phyloP scores from a whole-genome alignment of 2,797 vertebrate genomes.

The Oophaga sylvatica region DNA sequence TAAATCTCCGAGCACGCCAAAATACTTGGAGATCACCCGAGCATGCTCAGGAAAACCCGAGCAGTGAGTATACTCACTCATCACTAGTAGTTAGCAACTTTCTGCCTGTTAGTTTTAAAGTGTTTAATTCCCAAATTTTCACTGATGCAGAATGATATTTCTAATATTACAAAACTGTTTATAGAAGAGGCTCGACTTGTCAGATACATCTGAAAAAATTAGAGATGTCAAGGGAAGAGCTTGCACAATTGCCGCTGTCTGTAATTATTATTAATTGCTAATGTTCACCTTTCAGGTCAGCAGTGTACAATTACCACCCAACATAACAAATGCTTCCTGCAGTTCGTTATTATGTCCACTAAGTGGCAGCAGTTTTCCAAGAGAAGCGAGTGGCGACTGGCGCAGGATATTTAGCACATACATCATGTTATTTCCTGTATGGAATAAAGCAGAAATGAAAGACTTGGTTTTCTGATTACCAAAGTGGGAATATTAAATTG shows the following conservation, averaged over 20 bases:
- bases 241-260: neutral
- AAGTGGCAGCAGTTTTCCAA: slow-evolving; percentile 25
- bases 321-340: neutral
- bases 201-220: no score
- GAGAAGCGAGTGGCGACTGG: neutral
- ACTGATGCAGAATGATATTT: neutral
- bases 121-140: neutral
- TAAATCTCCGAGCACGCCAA: no score
- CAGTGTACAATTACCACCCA: slow-evolving; percentile 21
- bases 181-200: neutral
- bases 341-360: slow-evolving; percentile 21
- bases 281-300: neutral
- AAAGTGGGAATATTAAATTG: neutral
- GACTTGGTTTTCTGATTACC: neutral
- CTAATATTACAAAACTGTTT: neutral
- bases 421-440: neutral
- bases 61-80: no score
- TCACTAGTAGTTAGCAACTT: no score
- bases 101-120: no score
- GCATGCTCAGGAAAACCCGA: no score
- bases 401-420: neutral
- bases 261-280: slow-evolving; percentile 11
- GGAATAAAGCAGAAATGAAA: neutral
- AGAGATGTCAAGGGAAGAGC: neutral
- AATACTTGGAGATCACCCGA: no score